These are phyloP conservation scores for Pitta sordida DNA, from an alignment of 2,113 vertebrate genomes.

Conservation along the genomic window DNA sequence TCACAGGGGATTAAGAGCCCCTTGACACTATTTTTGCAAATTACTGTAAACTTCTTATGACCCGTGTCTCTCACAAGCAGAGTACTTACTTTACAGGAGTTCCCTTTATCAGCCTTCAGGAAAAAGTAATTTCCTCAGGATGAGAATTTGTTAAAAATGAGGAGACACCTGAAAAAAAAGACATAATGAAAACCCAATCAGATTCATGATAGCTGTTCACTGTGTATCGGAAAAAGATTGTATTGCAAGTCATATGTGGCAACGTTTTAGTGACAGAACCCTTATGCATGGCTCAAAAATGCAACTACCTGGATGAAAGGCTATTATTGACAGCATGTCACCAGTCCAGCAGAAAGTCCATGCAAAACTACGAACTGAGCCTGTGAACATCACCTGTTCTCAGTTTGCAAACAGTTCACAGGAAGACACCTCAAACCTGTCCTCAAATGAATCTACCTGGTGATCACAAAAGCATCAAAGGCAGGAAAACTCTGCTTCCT, in stretches of 20 bases:
- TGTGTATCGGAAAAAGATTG: accelerated
- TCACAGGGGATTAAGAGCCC: background rate
- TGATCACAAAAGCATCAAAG: background rate
- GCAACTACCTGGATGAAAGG: accelerated
- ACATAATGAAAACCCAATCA: background rate
- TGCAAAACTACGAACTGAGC: background rate
- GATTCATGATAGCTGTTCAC: accelerated
- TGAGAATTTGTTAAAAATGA: background rate
- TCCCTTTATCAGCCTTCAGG: background rate
- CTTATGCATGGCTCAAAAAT: background rate
- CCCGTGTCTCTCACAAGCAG: background rate
- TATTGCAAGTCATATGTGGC: accelerated
- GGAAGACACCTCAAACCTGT: background rate
- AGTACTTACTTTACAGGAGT: background rate
- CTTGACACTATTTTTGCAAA: background rate
- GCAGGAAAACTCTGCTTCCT: background rate
- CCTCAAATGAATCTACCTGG: background rate
- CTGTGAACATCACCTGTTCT: accelerated
- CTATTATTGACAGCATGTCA: background rate
- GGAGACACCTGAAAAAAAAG: background rate
- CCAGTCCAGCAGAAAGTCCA: background rate
- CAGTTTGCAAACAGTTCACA: accelerated
- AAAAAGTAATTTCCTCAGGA: background rate
- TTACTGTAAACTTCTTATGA: background rate
- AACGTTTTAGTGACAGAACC: accelerated